A percentile compares a stretch with the other conserved stretches of the same genome.
phyloP scores from a whole-genome alignment of 1,140 invertebrate species.

The Drosophila yakuba region DNA sequence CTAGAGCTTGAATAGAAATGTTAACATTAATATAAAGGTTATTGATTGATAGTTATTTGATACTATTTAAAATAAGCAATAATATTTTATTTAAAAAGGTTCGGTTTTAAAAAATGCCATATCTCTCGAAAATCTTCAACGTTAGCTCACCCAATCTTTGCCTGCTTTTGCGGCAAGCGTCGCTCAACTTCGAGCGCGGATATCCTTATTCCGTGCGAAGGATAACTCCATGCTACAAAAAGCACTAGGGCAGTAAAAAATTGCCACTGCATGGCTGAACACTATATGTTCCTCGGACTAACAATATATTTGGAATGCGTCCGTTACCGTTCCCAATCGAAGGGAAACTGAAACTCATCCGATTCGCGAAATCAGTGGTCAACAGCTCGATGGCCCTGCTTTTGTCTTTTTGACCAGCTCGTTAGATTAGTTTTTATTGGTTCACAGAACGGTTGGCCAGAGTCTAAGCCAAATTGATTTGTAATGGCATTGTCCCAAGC shows the following conservation, averaged over 20 bases:
- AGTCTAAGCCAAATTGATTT: constrained; percentile 49
- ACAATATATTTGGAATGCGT: neutral
- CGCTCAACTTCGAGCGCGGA: constrained; percentile 15
- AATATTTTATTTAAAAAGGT: too few relatives aligned
- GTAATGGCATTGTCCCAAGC: constrained; percentile 44
- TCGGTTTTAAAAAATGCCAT: neutral
- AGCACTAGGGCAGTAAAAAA: constrained; percentile 37
- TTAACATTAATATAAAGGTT: neutral
- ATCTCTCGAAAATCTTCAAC: neutral
- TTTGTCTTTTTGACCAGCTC: constrained; percentile 30
- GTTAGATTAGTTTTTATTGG: constrained; percentile 38
- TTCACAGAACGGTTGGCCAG: constrained; percentile 19
- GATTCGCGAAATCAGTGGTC: constrained; percentile 31
- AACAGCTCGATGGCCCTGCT: constrained; percentile 20
- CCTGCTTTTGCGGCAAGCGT: constrained; percentile 21
- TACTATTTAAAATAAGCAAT: too few relatives aligned
- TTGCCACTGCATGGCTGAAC: constrained; percentile 42
- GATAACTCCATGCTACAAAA: constrained; percentile 22
- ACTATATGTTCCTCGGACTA: neutral
- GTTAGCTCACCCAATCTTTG: constrained; percentile 20
- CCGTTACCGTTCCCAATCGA: constrained; percentile 27
- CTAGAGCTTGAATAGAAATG: constrained; percentile 2
- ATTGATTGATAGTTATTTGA: too few relatives aligned
- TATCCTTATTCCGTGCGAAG: constrained; percentile 26
- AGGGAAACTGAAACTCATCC: constrained; percentile 36